Evolutionary conservation across 2,113 vertebrate species (phyloP).

Genomic region (Paratilapia polleni): DNA sequence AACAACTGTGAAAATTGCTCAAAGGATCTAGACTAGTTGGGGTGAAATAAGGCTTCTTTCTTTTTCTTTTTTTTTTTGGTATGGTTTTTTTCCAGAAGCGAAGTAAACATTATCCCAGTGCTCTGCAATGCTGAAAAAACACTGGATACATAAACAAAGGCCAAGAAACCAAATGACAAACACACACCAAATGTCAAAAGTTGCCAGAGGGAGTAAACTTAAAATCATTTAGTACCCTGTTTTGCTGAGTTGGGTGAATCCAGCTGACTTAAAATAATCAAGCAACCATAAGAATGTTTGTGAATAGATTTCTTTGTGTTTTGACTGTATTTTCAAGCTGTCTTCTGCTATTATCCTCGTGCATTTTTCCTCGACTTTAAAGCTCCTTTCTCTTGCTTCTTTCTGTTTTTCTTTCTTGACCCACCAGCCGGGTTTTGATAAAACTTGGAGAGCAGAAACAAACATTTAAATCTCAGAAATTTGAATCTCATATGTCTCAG

Average conservation of each 20-base stretch:
- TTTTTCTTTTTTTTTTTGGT: background rate
- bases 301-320: constrained; percentile 27
- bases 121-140: background rate
- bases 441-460: background rate
- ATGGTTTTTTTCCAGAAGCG: constrained; percentile 8
- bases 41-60: background rate
- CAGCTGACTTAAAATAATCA: constrained; percentile 40
- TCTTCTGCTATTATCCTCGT: background rate
- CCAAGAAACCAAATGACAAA: constrained; percentile 43
- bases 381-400: background rate
- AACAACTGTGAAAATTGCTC: background rate
- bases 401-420: background rate
- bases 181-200: constrained; percentile 32
- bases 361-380: background rate
- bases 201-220: constrained; percentile 18
- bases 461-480: background rate
- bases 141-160: constrained; percentile 11
- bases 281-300: constrained; percentile 15
- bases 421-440: background rate
- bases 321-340: background rate
- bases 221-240: background rate
- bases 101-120: constrained; percentile 16
- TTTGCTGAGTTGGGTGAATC: constrained; percentile 12
- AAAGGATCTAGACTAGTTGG: background rate
- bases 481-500: background rate